These are phyloP conservation scores for Heliconius congener DNA, from an alignment of 1,140 invertebrate species.

Conservation along the genomic window DNA sequence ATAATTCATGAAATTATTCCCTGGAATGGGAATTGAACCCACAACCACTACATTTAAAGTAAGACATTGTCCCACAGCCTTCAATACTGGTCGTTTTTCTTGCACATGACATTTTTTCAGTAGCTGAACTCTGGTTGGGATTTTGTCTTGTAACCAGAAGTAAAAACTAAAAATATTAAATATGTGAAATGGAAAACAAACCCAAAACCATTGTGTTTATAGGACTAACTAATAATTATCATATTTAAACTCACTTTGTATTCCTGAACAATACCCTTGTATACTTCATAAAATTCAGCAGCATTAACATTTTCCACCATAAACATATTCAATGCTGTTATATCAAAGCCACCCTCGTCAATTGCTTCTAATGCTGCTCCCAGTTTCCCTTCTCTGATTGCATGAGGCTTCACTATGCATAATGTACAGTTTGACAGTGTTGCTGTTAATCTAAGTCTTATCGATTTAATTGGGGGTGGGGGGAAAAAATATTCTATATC, in stretches of 20 bases:
- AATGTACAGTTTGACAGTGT: conserved; percentile 88
- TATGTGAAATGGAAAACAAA: no score
- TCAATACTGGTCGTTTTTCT: no score
- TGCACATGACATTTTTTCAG: no score
- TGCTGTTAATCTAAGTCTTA: conserved; percentile 82
- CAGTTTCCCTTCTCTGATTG: conserved; percentile 86
- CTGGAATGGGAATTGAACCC: no score
- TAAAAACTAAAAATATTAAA: no score
- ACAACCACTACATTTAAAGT: no score
- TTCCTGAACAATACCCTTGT: conserved; percentile 93
- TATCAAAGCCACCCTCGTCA: conserved; percentile 86
- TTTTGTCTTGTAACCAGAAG: no score
- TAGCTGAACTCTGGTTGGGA: no score
- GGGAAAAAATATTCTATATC: conserved; percentile 88
- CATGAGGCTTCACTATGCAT: conserved; percentile 96
- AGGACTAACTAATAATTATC: neutral
- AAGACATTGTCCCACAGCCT: no score
- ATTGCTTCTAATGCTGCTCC: conserved; percentile 90
- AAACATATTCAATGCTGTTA: conserved; percentile 91
- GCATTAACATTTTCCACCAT: conserved; percentile 90
- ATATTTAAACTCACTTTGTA: conserved; percentile 83
- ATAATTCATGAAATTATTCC: no score
- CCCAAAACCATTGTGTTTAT: no score
- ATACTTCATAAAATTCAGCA: conserved; percentile 96
- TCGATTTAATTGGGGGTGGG: conserved; percentile 66